These are phyloP conservation scores for Cynaeus angustus DNA, from an alignment of 2,888 invertebrate genomes.

Conservation along the genomic window DNA sequence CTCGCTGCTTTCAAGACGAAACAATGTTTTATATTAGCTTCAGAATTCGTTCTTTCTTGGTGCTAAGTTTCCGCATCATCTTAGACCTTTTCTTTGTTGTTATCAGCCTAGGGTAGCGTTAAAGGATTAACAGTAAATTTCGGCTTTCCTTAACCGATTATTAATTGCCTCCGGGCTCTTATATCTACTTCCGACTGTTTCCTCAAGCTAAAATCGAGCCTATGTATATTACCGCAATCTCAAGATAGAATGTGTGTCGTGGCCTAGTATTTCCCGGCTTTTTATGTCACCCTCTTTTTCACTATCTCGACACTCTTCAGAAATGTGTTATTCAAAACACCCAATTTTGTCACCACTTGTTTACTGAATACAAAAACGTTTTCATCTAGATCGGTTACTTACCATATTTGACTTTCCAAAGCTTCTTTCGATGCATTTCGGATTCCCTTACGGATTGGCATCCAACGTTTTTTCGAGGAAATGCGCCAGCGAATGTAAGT, in stretches of 20 bases:
- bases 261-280: not conserved
- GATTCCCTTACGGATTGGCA: constrained; percentile 34
- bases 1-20: not conserved
- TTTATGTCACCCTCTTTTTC: constrained; percentile 25
- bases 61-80: constrained; percentile 11
- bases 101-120: constrained; percentile 25
- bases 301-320: constrained; percentile 4
- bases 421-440: constrained; percentile 33
- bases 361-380: constrained; percentile 49
- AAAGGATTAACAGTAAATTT: constrained; percentile 42
- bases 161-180: constrained; percentile 36
- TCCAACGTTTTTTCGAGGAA: constrained; percentile 11
- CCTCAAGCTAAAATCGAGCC: constrained; percentile 12
- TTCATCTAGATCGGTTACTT: constrained; percentile 48
- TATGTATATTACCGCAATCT: not conserved
- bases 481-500: constrained; percentile 18
- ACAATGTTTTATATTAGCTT: constrained; percentile 4
- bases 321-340: constrained; percentile 50
- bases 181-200: constrained; percentile 15
- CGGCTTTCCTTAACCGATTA: constrained; percentile 38
- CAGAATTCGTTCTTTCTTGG: not conserved
- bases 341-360: constrained; percentile 51
- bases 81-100: constrained; percentile 27
- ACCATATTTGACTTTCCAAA: constrained; percentile 48
- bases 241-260: too few relatives aligned